Percentiles rank a stretch among this genome's conserved stretches.
Conservation (phyloP, 2,888 invertebrate species). For the Criorhina ranunculi region DNA sequence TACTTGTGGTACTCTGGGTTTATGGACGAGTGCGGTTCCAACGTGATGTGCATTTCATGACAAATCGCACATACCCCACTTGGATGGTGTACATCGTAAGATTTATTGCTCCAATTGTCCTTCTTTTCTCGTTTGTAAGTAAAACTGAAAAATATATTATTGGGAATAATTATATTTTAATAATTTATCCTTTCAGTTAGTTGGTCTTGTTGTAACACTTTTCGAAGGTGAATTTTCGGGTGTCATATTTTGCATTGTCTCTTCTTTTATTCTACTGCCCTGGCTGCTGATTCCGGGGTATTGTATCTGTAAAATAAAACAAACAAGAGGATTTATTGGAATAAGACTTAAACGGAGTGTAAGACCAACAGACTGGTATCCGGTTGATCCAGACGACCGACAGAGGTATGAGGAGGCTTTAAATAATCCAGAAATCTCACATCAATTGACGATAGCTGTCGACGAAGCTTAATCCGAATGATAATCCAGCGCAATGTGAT, state of each 20-base stretch:
- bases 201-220: not conserved
- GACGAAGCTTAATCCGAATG: not conserved
- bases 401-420: constrained; percentile 81
- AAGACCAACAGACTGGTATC: constrained; percentile 83
- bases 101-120: constrained; percentile 81
- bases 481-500: no score
- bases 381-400: constrained; percentile 79
- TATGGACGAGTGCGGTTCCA: constrained; percentile 89
- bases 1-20: constrained; percentile 92
- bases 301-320: constrained; percentile 78
- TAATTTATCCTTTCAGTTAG: not conserved
- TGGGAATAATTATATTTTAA: no score
- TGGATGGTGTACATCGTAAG: constrained; percentile 82
- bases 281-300: constrained; percentile 81
- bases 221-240: not conserved
- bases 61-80: constrained; percentile 87
- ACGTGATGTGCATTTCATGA: constrained; percentile 90
- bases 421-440: constrained; percentile 81
- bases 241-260: constrained; percentile 23
- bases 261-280: constrained; percentile 79
- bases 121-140: no score
- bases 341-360: constrained; percentile 79
- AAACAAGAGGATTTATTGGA: constrained; percentile 79
- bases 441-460: constrained; percentile 79
- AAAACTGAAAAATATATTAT: no score